phyloP scores from a whole-genome alignment of 2,797 vertebrate genomes.

The Hydrophis major region DNA sequence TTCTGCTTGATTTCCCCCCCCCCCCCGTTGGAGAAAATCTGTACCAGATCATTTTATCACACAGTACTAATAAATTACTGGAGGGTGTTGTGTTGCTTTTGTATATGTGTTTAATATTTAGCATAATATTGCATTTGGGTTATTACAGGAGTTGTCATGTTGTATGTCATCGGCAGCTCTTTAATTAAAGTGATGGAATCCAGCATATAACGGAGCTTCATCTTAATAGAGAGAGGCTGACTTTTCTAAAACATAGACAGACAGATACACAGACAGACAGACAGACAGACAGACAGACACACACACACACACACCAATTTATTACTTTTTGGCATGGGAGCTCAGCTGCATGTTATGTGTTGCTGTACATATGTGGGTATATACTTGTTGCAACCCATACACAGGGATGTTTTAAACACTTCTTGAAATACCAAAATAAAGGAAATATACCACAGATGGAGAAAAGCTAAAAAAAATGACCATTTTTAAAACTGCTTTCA shows the following conservation, averaged over 20 bases:
- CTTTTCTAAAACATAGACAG: not conserved
- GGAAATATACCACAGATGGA: not conserved
- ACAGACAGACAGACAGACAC: fast-evolving
- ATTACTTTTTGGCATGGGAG: not conserved
- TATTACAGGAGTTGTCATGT: conserved; percentile 23
- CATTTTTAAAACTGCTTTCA: not conserved
- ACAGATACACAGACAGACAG: not conserved
- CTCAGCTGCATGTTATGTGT: not conserved
- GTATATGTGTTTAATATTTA: conserved; percentile 14
- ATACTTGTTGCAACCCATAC: not conserved
- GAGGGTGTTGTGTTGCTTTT: not conserved
- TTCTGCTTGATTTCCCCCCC: not conserved
- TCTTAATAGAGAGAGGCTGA: not conserved
- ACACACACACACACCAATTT: not conserved
- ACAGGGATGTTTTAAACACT: not conserved
- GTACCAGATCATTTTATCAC: not conserved
- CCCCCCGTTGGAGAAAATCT: conserved; percentile 5
- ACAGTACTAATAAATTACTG: not conserved
- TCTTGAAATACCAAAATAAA: not conserved
- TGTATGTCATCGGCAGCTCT: not conserved
- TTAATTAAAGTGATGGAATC: conserved; percentile 15
- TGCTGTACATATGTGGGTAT: not conserved
- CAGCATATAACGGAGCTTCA: not conserved
- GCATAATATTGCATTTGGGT: conserved; percentile 2
- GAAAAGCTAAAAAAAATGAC: not conserved